Conservation (phyloP, 2,888 invertebrate genomes). For the Epinotia demarniana region DNA sequence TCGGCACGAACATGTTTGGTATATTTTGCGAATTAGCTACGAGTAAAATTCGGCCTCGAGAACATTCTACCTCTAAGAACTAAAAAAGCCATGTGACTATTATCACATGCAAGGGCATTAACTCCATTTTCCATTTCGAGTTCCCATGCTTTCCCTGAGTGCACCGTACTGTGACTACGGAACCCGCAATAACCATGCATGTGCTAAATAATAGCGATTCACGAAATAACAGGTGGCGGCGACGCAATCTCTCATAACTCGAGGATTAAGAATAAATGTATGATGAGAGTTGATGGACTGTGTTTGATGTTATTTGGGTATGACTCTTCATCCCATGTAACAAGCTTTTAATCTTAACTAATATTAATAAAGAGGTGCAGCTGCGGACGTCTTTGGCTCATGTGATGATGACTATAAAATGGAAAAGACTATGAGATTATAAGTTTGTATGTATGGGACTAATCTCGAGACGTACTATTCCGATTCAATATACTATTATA, state of each 20-base stretch:
- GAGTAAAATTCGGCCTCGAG: not conserved
- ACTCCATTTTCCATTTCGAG: constrained; percentile 56
- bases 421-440: too few species aligned
- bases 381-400: too few species aligned
- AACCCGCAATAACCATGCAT: constrained; percentile 52
- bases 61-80: not conserved
- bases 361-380: too few species aligned
- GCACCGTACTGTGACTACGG: constrained; percentile 58
- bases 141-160: constrained; percentile 61
- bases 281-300: constrained; percentile 20
- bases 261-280: constrained; percentile 50
- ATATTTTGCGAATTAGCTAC: too few species aligned
- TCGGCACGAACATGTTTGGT: not conserved
- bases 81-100: not conserved
- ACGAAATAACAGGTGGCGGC: constrained; percentile 71
- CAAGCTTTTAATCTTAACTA: too few species aligned
- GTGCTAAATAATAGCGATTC: constrained; percentile 71
- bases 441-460: too few species aligned
- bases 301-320: constrained; percentile 3
- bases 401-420: too few species aligned
- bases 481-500: too few species aligned
- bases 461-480: too few species aligned
- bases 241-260: constrained; percentile 70
- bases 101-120: constrained; percentile 33
- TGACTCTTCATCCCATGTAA: not conserved